These are phyloP conservation scores for Ormyrus pomaceus DNA, from an alignment of 2,888 invertebrate species.

Conservation along the genomic window DNA sequence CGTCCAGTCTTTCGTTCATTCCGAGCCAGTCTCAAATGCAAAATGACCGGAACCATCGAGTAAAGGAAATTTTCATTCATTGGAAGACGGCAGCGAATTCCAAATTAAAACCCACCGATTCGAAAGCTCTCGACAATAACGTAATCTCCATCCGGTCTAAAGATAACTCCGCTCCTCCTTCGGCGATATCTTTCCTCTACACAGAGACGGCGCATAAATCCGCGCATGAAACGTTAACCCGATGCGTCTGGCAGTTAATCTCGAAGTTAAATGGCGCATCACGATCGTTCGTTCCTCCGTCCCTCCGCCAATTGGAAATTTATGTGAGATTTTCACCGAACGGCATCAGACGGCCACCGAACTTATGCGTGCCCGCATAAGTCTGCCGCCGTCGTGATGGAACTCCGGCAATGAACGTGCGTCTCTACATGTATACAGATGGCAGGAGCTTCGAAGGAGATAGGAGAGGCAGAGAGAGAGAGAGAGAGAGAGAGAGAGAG, in stretches of 20 bases:
- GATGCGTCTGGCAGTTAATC: slow-evolving; percentile 51
- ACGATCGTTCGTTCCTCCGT: slow-evolving; percentile 44
- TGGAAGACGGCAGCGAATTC: too few species aligned
- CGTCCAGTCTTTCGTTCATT: too few species aligned
- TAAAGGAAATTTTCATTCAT: too few species aligned
- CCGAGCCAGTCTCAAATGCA: too few species aligned
- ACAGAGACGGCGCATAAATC: slow-evolving; percentile 18
- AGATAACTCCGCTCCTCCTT: slow-evolving; percentile 27
- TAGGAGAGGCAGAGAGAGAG: neutral
- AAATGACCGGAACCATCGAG: too few species aligned
- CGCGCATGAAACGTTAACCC: slow-evolving; percentile 50
- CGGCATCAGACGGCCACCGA: slow-evolving; percentile 35
- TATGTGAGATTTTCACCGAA: slow-evolving; percentile 58
- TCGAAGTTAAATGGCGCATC: slow-evolving; percentile 56
- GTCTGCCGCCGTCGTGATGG: slow-evolving; percentile 22
- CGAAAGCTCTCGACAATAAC: too few species aligned
- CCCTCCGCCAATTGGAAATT: slow-evolving; percentile 52
- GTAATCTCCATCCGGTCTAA: neutral
- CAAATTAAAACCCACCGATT: too few species aligned
- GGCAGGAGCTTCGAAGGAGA: neutral
- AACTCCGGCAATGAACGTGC: neutral
- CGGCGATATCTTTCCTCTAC: neutral
- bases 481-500: neutral
- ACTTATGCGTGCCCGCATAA: slow-evolving; percentile 36
- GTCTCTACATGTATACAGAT: neutral